phyloP scores from a whole-genome alignment of 2,888 invertebrate genomes.

The Drosophila infuscata region DNA sequence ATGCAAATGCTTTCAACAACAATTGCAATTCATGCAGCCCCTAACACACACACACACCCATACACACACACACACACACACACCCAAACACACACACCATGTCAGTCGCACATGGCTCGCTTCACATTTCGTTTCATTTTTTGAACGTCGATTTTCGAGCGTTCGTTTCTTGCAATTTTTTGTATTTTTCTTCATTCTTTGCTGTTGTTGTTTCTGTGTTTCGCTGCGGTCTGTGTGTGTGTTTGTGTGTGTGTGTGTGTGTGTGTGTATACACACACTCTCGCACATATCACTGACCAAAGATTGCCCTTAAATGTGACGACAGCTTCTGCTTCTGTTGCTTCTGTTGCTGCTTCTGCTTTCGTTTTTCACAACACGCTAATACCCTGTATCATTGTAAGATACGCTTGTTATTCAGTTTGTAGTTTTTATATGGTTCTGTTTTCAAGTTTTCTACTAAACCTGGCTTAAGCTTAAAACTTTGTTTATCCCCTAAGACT shows the following conservation, averaged over 20 bases:
- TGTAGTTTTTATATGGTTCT: not conserved
- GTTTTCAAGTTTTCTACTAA: not conserved
- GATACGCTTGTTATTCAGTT: too few species aligned
- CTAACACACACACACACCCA: slow-evolving; percentile 4
- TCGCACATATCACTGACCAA: slow-evolving; percentile 46
- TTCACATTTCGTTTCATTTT: slow-evolving; percentile 71
- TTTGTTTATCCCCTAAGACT: not conserved
- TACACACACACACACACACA: slow-evolving; percentile 5
- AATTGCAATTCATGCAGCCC: slow-evolving; percentile 73
- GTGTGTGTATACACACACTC: slow-evolving; percentile 21
- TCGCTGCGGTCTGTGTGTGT: slow-evolving; percentile 49
- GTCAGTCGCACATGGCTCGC: slow-evolving; percentile 41
- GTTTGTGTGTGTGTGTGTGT: slow-evolving; percentile 12
- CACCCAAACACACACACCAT: slow-evolving; percentile 25
- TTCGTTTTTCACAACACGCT: slow-evolving; percentile 23
- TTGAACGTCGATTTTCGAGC: slow-evolving; percentile 72
- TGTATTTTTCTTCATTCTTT: slow-evolving; percentile 19
- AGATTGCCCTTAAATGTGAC: slow-evolving; percentile 59
- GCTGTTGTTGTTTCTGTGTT: slow-evolving; percentile 11
- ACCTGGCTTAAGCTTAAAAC: not conserved
- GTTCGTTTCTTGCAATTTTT: slow-evolving; percentile 52
- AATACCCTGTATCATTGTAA: slow-evolving; percentile 31
- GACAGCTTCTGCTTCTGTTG: slow-evolving; percentile 32
- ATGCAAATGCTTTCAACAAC: slow-evolving; percentile 82
- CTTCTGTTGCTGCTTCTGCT: slow-evolving; percentile 15